phyloP scores from a whole-genome alignment of 2,113 vertebrate genomes.

The Cheilinus undulatus region DNA sequence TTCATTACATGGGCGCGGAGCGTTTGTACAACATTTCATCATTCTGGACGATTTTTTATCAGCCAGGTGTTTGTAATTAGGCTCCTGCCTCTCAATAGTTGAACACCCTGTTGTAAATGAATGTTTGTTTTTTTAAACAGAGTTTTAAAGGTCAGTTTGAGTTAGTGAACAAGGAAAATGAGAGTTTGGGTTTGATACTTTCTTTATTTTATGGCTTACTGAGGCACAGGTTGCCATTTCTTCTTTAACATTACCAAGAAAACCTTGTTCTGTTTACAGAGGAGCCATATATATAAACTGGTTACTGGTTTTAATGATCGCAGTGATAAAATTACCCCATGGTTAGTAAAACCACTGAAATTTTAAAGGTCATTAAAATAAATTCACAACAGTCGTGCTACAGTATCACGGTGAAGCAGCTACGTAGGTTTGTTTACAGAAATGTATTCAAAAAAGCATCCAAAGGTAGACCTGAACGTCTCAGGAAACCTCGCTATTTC shows the following conservation, averaged over 20 bases:
- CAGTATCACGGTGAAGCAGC: too few species aligned
- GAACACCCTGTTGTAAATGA: conserved; percentile 21
- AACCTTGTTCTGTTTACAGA: neutral
- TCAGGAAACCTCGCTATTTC: too few species aligned
- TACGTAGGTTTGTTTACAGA: too few species aligned
- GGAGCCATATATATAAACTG: too few species aligned
- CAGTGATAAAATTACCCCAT: too few species aligned
- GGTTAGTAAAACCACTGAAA: too few species aligned
- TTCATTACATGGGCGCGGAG: conserved; percentile 8
- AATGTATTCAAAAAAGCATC: too few species aligned
- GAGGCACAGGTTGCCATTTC: neutral
- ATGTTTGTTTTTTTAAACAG: conserved; percentile 23
- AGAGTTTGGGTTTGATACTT: neutral
- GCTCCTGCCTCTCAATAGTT: conserved; percentile 14
- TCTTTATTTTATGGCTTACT: neutral
- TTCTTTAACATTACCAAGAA: conserved; percentile 1
- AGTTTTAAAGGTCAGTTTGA: conserved; percentile 23
- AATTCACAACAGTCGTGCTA: too few species aligned
- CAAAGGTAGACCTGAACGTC: too few species aligned
- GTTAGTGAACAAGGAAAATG: neutral
- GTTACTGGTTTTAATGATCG: too few species aligned
- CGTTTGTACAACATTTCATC: conserved; percentile 30
- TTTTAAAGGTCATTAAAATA: too few species aligned
- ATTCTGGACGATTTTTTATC: conserved; percentile 27
- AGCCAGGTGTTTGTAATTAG: conserved; percentile 50